Base-by-base conservation (phyloP, 2,888 invertebrate genomes). In the Sinopyrophorus schimmeli region DNA sequence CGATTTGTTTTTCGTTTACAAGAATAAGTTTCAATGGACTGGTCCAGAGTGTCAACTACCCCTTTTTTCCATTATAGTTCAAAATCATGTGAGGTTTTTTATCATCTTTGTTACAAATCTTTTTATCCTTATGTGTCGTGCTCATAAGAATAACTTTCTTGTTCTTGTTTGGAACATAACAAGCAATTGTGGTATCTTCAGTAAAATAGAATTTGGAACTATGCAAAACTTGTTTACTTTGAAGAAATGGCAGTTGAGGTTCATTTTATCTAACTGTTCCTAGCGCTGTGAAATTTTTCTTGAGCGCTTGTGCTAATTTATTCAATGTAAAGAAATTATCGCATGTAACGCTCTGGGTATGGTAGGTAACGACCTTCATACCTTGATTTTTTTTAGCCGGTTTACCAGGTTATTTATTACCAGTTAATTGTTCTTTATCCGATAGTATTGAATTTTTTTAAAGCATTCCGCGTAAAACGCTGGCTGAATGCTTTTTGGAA, bases 1-100 rank as follows among this genome's bases (percentile, higher is more conserved):
- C 59, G 40, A 21, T 54, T 53, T 26, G 58, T 56, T 46, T 52
- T 54, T 20, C 51, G 38, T 34, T 48, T 42, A 9, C 41, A 44
- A 17, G 54, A 49, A 48, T 52, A 21, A 5, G 18, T 21, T 3
- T 3, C n/a, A 60, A 5, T 12, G 38, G 27, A 34, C 44, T 16
- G 47, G 35, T 21, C 57, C 50, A 42, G 9, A 6, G 17, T 32
- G n/a, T 32, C 23, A 14, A 41, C 30, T 3, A 9, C 40, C 14
- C 18, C 21, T 41, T 41, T 12, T 7, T 30, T 2, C 14, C 3
- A 21, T 42, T 42, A 14, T 42, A 42, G 10, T 32, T 24, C 1
- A 32, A 16, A 5, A 42, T 42, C 2, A 32, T 24, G n/a, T 16
- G 10, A 5, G 42, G 32, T 53, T 61, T 61, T 9, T 47, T 52